These are phyloP conservation scores for Eriocheir sinensis DNA, from an alignment of 1,140 invertebrate genomes.

Conservation along the genomic window DNA sequence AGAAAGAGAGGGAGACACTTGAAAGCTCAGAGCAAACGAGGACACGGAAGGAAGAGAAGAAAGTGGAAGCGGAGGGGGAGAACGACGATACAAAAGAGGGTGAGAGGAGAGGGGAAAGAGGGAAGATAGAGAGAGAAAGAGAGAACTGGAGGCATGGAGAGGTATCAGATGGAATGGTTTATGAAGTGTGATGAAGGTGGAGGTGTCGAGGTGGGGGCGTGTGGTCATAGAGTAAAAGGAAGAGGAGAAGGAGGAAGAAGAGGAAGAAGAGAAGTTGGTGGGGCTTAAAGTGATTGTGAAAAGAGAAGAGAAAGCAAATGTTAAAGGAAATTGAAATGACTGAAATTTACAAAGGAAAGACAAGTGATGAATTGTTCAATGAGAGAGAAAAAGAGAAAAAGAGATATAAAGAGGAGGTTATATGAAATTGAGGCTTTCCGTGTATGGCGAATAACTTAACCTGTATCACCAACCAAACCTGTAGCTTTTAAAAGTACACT, in stretches of 20 bases:
- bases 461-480: too few relatives aligned
- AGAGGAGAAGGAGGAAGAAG: neutral
- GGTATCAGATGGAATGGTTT: neutral
- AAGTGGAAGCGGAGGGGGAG: neutral
- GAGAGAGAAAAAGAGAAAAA: neutral
- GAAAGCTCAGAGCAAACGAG: neutral
- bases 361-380: neutral
- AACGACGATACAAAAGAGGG: neutral
- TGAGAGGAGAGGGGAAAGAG: neutral
- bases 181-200: slow-evolving; percentile 7
- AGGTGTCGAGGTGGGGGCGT: neutral
- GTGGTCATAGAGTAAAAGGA: slow-evolving; percentile 2
- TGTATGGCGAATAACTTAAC: too few relatives aligned
- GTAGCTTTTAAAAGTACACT: too few relatives aligned
- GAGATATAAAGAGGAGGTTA: neutral
- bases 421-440: too few relatives aligned
- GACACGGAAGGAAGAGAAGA: slow-evolving; percentile 9
- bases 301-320: neutral
- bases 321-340: neutral
- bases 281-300: neutral
- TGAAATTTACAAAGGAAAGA: neutral
- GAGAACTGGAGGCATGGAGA: too few relatives aligned
- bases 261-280: neutral
- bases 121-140: neutral
- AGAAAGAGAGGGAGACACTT: neutral